These are phyloP conservation scores for Elymnias hypermnestra DNA, from an alignment of 1,140 invertebrate species.

Conservation along the genomic window DNA sequence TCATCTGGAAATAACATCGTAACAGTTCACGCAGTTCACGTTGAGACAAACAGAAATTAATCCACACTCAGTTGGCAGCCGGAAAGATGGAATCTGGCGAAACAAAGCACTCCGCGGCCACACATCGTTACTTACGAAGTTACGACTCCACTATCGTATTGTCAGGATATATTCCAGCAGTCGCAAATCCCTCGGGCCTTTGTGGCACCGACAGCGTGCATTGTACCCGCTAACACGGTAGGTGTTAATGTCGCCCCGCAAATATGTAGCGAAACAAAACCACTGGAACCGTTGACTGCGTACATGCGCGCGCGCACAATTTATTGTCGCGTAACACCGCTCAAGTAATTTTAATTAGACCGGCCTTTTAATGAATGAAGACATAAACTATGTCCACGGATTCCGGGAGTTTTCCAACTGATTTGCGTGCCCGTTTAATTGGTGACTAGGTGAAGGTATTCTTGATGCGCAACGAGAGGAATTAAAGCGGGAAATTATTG, in stretches of 20 bases:
- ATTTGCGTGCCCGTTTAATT: constrained; percentile 53
- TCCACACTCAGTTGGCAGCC: constrained; percentile 42
- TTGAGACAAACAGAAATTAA: constrained; percentile 6
- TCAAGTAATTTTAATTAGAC: constrained; percentile 71
- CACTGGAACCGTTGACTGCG: constrained; percentile 6
- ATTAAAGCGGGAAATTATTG: too few relatives aligned
- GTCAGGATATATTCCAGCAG: constrained; percentile 54
- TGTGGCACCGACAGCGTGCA: constrained; percentile 51
- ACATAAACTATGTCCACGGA: constrained; percentile 57
- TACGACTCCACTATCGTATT: constrained; percentile 53
- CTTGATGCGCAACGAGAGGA: not conserved
- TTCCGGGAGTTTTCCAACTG: constrained; percentile 41
- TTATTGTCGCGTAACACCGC: constrained; percentile 53
- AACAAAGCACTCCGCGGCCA: constrained; percentile 52
- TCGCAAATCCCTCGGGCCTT: constrained; percentile 59
- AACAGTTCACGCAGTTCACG: not conserved
- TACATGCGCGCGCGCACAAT: constrained; percentile 48
- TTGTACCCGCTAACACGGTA: constrained; percentile 47
- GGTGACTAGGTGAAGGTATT: constrained; percentile 49
- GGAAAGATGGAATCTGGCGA: constrained; percentile 55
- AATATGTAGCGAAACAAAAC: constrained; percentile 67
- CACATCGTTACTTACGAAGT: constrained; percentile 49
- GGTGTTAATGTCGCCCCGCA: constrained; percentile 59
- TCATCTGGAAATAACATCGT: too few relatives aligned
- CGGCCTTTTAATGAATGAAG: constrained; percentile 68